A percentile compares a stretch with the other conserved stretches of the same genome.
phyloP scores from a whole-genome alignment of 2,113 vertebrate genomes.

The Ceyx margarethae region DNA sequence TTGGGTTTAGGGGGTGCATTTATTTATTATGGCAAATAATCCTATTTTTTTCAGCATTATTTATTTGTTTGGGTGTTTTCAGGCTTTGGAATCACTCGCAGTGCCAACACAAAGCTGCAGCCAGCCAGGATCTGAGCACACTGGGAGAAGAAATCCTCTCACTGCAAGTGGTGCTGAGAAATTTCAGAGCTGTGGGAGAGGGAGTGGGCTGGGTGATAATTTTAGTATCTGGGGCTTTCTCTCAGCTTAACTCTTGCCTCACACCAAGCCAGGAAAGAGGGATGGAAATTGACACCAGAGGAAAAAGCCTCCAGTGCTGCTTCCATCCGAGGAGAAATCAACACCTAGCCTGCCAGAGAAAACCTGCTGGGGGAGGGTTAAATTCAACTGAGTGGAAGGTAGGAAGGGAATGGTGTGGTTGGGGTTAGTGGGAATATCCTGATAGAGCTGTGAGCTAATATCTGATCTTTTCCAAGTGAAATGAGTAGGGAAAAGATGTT shows the following conservation, averaged over 20 bases:
- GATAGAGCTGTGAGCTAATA: neutral
- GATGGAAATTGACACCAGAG: neutral
- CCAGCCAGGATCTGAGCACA: neutral
- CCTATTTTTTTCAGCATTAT: too few relatives aligned
- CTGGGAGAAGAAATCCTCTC: neutral
- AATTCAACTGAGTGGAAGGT: neutral
- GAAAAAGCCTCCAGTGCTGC: neutral
- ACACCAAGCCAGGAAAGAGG: rapidly evolving
- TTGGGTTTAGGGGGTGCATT: too few relatives aligned
- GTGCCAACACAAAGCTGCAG: neutral
- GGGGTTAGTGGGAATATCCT: neutral
- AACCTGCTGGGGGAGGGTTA: neutral
- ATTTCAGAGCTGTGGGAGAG: slow-evolving; percentile 18
- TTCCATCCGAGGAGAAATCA: neutral
- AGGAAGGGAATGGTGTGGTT: neutral
- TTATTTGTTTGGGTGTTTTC: rapidly evolving
- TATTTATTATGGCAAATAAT: neutral
- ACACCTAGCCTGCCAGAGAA: neutral
- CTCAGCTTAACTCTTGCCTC: slow-evolving; percentile 38
- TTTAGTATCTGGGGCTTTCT: slow-evolving; percentile 47
- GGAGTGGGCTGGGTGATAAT: slow-evolving; percentile 14
- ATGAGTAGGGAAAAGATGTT: neutral
- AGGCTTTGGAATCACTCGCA: neutral
- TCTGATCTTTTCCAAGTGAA: neutral
- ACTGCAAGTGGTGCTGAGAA: slow-evolving; percentile 23